Evolutionary conservation across 2,113 vertebrate species (phyloP), one percentile per base, ranked within the genome.

Genomic region (Baryphthengus martii): DNA sequence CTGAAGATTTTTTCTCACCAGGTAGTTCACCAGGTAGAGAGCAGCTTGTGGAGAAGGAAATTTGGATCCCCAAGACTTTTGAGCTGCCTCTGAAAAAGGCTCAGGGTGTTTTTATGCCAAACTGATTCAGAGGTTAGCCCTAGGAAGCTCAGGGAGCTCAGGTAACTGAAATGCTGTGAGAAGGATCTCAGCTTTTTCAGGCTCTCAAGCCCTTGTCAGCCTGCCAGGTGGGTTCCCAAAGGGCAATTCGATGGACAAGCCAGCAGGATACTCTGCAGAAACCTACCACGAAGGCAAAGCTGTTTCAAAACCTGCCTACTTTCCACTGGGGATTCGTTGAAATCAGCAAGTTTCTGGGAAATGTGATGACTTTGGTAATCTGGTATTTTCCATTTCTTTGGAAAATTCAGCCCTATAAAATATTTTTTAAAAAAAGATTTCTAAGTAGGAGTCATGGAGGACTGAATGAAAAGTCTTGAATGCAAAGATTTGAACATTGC

Each of bases 311-410:
- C 31, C 44, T 85, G 66, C 13, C 65, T 81, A 0, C 72, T 93
- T 90, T 70, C 10, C 12, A n/a, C 56, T 75, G 19, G 24, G 65
- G 33, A 53, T 70, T 90, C 58, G 33, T 1, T 50, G 67, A 80
- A 96, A 95, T 90, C 55, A 56, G 6, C 29, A 89, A 33, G 31
- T 85, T 96, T 78, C 85, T 90, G 83, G 70, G 76, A 95, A 96
- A 81, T 39, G 15, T 5, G 20, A 68, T 72, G 79, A 93, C 73
- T 93, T 91, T 65, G 77, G 45, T 65, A 81, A 95, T 79, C 33
- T 61, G 62, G 44, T 68, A 75, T 94, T 95, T 97, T 90, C 61
- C 25, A 11, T 80, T 92, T 79, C 77, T 53, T 78, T 81, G 31
- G 21, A 80, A 95, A 84, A 90, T 68, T 66, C 49, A 58, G 2